Conservation (phyloP, 1,140 invertebrate genomes). For the Phymastichus coffea region DNA sequence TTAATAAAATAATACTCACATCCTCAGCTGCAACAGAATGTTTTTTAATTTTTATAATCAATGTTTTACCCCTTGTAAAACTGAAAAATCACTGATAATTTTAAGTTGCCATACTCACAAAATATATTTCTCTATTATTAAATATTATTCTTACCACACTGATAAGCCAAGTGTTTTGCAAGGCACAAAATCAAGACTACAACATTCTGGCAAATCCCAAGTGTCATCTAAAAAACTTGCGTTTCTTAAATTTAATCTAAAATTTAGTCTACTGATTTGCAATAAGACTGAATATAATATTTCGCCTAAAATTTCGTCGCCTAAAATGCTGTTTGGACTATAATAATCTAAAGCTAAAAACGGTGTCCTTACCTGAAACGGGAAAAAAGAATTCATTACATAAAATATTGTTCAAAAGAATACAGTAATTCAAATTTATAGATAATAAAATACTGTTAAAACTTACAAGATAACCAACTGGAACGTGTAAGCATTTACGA, state of each 20-base stretch:
- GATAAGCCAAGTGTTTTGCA: conserved; percentile 60
- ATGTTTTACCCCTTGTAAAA: conserved; percentile 58
- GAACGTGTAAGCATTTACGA: conserved; percentile 60
- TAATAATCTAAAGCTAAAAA: conserved; percentile 45
- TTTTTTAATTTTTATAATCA: conserved; percentile 57
- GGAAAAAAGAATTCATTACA: neutral
- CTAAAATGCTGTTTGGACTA: conserved; percentile 50
- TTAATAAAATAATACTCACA: conserved; percentile 48
- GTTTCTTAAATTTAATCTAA: conserved; percentile 59
- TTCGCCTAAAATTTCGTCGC: conserved; percentile 62
- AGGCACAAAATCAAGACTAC: conserved; percentile 58
- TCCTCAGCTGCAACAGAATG: conserved; percentile 62
- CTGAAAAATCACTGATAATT: conserved; percentile 41
- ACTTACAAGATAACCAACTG: conserved; percentile 59
- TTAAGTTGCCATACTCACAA: neutral
- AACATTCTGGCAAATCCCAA: conserved; percentile 57
- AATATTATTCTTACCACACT: conserved; percentile 51
- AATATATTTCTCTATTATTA: neutral
- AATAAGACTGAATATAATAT: conserved; percentile 62
- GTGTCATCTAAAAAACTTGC: conserved; percentile 59
- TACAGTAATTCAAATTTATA: neutral
- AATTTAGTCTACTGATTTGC: conserved; percentile 58
- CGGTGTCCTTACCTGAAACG: conserved; percentile 39
- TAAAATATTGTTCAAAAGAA: neutral
- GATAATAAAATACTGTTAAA: neutral